Conservation (phyloP, 2,888 invertebrate genomes). For the Torymus auratus region DNA sequence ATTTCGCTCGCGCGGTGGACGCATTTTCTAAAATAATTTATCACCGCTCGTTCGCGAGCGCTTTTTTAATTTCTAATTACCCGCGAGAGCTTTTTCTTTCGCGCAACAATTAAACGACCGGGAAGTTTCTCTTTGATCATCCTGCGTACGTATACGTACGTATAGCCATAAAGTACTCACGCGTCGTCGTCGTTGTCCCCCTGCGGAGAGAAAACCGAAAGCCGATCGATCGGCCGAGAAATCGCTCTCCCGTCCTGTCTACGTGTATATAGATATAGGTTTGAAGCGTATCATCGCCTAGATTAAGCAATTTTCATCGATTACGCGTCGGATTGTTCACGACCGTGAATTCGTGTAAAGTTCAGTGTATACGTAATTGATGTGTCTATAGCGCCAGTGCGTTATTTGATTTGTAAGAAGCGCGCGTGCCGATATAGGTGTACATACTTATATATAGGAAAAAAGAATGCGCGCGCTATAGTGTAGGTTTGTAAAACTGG, state of each 20-base stretch:
- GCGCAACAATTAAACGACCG: not conserved
- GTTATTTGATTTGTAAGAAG: no score
- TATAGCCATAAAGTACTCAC: slow-evolving; percentile 14
- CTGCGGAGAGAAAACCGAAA: slow-evolving; percentile 18
- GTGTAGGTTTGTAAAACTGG: not conserved
- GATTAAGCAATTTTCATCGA: no score
- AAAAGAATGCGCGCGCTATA: not conserved
- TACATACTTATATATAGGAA: not conserved
- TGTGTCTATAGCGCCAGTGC: no score
- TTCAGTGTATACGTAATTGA: no score
- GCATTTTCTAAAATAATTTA: slow-evolving; percentile 44
- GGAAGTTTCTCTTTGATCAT: slow-evolving; percentile 35
- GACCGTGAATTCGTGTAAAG: no score
- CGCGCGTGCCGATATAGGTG: no score
- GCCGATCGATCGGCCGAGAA: not conserved
- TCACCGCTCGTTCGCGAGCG: not conserved
- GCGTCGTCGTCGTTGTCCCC: no score
- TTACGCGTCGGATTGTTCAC: no score
- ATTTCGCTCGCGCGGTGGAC: not conserved
- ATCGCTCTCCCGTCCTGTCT: not conserved
- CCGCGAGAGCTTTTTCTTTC: slow-evolving; percentile 20
- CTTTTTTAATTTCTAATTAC: slow-evolving; percentile 33
- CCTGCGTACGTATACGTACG: not conserved
- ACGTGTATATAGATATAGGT: no score
- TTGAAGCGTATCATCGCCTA: no score